These are phyloP conservation scores for Neoitamus cyanurus DNA, from an alignment of 2,888 invertebrate genomes.

Conservation along the genomic window DNA sequence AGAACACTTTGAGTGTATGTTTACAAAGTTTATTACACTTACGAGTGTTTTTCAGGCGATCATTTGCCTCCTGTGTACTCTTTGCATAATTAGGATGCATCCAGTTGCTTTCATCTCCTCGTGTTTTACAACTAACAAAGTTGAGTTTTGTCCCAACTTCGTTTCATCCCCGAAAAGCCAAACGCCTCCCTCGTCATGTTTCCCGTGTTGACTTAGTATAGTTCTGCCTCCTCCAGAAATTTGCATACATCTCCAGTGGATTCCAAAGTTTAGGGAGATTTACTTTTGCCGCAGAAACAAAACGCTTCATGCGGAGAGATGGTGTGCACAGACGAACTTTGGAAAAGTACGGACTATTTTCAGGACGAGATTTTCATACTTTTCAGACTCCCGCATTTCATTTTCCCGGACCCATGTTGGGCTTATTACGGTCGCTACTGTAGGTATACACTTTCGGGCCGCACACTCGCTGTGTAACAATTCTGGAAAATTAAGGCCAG, in stretches of 20 bases:
- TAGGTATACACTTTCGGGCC: background rate
- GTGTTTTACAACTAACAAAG: slow-evolving; percentile 31
- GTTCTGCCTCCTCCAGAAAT: slow-evolving; percentile 12
- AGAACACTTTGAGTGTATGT: slow-evolving; percentile 39
- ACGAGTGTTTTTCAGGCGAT: slow-evolving; percentile 51
- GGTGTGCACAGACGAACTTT: background rate
- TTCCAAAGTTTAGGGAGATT: slow-evolving; percentile 27
- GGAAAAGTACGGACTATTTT: background rate
- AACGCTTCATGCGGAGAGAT: background rate
- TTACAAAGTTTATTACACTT: slow-evolving; percentile 52
- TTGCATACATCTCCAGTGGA: slow-evolving; percentile 31
- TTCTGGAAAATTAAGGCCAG: background rate
- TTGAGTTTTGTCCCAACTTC: slow-evolving; percentile 24
- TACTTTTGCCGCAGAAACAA: slow-evolving; percentile 37
- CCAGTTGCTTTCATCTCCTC: slow-evolving; percentile 37
- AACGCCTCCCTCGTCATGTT: background rate
- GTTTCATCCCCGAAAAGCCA: slow-evolving; percentile 2
- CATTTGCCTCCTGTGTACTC: slow-evolving; percentile 52
- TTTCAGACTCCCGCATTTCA: background rate
- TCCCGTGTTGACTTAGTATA: slow-evolving; percentile 18
- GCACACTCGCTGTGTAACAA: background rate
- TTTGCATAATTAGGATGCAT: slow-evolving; percentile 53
- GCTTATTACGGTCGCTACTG: background rate
- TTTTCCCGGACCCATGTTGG: background rate
- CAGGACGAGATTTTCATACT: background rate